Evolutionary conservation across 1,140 invertebrate genomes (phyloP), one percentile per base, ranked within the genome.

Genomic region (Araneus ventricosus): DNA sequence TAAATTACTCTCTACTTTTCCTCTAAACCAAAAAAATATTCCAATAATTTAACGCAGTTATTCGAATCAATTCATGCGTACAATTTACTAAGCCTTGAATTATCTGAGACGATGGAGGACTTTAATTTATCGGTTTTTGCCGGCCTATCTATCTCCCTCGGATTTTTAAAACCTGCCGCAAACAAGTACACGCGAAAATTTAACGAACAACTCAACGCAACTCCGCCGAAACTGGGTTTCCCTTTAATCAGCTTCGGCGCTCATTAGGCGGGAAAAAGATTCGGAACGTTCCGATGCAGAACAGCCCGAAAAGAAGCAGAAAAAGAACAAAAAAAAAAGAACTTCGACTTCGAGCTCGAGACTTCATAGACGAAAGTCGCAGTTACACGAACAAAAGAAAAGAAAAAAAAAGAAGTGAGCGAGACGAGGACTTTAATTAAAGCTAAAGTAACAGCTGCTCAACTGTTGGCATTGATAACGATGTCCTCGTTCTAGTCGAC

Each of bases 381-480:
- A 89, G 88, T 52, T 34, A 52, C 30, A 79, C 22, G 39, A 34
- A 84, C 24, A 84, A 84, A 57, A 30, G 45, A 27, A 41, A 52
- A 27, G 27, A n/a, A n/a, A n/a, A n/a, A n/a, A n/a, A n/a, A n/a
- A n/a, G n/a, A n/a, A n/a, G n/a, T n/a, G 34, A 80, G 7, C 20
- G 75, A 84, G 75, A 84, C 52, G 75, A 91, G 89, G 34, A 39
- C 89, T 91, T 91, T 91, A 91, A 91, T 91, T 91, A 91, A 91
- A 84, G 80, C 52, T 67, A n/a, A n/a, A n/a, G 89, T 63, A 91
- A 84, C 89, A 91, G 89, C 75, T 91, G 89, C 79, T 91, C 39
- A 79, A 82, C 79, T 91, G 89, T 91, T 84, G 84, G 75, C 89
- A 91, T 82, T 91, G 89, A 84, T 91, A 91, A 91, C 84, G 89